phyloP scores from a whole-genome alignment of 2,888 invertebrate species.

The Yponomeuta cagnagella region DNA sequence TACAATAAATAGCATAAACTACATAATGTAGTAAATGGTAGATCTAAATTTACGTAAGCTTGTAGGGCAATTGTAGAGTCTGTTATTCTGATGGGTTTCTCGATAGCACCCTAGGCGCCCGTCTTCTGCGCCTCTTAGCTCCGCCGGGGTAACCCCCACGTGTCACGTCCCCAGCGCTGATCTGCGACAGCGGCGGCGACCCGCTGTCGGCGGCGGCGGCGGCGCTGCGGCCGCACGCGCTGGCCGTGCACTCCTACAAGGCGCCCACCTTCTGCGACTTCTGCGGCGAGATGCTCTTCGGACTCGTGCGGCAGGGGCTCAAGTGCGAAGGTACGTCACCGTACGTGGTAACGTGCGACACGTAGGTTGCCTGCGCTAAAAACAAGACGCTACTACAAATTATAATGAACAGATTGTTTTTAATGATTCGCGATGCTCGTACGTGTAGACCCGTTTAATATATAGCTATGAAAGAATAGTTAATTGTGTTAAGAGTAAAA shows the following conservation, averaged over 20 bases:
- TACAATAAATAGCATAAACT: no score
- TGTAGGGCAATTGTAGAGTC: no score
- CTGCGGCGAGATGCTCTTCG: constrained; percentile 99
- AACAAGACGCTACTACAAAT: background rate
- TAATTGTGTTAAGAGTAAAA: no score
- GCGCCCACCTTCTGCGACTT: constrained; percentile 99
- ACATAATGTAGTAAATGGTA: no score
- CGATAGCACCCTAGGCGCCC: background rate
- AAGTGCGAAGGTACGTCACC: constrained; percentile 93
- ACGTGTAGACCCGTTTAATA: no score
- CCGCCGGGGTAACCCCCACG: no score
- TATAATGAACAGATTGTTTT: no score
- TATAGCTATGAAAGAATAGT: no score
- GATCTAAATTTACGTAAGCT: no score
- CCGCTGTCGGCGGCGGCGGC: constrained; percentile 47
- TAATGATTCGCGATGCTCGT: no score
- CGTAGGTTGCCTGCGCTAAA: background rate
- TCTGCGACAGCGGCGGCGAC: constrained; percentile 65
- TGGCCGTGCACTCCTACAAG: constrained; percentile 98
- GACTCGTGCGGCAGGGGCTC: constrained; percentile 97
- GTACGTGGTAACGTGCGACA: no score
- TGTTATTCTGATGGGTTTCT: no score
- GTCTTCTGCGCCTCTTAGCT: background rate
- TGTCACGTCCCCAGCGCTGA: constrained; percentile 38
- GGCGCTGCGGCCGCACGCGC: constrained; percentile 89